Conservation (phyloP, 2,888 invertebrate genomes). For the Itoplectis maculator region DNA sequence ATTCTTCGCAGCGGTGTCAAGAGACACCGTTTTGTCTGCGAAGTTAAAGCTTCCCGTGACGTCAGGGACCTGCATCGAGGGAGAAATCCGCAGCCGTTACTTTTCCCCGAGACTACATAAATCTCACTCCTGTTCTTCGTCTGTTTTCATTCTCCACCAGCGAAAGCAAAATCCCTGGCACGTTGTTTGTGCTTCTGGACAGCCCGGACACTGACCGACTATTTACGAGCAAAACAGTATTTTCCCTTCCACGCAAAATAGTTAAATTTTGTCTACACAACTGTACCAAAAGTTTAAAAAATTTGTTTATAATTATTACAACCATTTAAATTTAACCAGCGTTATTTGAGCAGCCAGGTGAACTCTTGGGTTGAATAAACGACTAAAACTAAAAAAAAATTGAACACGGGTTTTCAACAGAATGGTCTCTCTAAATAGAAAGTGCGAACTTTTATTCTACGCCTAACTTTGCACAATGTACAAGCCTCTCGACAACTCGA, state of each 20-base stretch:
- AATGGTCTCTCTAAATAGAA: slow-evolving; percentile 7
- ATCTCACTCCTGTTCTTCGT: slow-evolving; percentile 48
- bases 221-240: background rate
- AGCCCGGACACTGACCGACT: background rate
- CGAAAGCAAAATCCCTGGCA: background rate
- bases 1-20: slow-evolving; percentile 45
- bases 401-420: background rate
- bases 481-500: slow-evolving; percentile 4
- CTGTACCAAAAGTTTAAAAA: background rate
- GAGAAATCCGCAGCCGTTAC: slow-evolving; percentile 47
- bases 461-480: slow-evolving; percentile 13
- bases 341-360: background rate
- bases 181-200: background rate
- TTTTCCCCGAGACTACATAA: slow-evolving; percentile 59
- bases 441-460: slow-evolving; percentile 16
- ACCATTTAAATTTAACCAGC: background rate
- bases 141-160: slow-evolving; percentile 22
- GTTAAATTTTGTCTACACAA: too few species aligned
- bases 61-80: slow-evolving; percentile 29
- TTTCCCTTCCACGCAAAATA: background rate
- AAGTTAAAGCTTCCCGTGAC: slow-evolving; percentile 50
- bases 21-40: slow-evolving; percentile 57
- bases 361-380: background rate
- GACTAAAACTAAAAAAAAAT: background rate
- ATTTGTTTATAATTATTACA: background rate